Evolutionary conservation across 2,888 invertebrate species (phyloP).

Genomic region (Dendrolimus pini): DNA sequence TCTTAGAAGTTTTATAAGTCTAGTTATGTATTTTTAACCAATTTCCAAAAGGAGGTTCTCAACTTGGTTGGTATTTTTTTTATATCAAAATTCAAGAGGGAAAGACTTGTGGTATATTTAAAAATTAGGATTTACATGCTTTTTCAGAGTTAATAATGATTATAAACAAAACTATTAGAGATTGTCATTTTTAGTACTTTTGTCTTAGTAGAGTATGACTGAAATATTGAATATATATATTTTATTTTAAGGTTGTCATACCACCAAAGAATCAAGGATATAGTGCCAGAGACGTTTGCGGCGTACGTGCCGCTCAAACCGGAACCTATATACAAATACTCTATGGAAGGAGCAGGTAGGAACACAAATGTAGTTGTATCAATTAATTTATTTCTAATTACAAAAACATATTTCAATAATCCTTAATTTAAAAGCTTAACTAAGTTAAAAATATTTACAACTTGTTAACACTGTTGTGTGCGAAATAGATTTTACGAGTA

Average conservation of each 20-base stretch:
- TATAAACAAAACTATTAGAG: not conserved
- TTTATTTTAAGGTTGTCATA: conserved; percentile 86
- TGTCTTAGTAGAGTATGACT: too few species aligned
- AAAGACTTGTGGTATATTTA: not conserved
- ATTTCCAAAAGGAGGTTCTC: too few species aligned
- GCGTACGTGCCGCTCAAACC: conserved; percentile 90
- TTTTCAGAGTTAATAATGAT: not conserved
- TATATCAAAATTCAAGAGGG: too few species aligned
- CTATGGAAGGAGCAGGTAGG: conserved; percentile 88
- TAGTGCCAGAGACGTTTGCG: conserved; percentile 92
- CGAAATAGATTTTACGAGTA: conserved; percentile 6
- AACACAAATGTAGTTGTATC: conserved; percentile 4
- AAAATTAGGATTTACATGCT: not conserved
- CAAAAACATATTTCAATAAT: conserved; percentile 32
- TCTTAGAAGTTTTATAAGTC: too few species aligned
- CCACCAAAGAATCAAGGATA: conserved; percentile 93
- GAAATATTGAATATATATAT: too few species aligned
- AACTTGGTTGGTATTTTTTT: too few species aligned
- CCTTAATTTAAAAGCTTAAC: conserved; percentile 49
- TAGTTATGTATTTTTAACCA: too few species aligned
- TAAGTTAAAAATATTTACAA: conserved; percentile 63
- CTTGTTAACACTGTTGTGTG: conserved; percentile 31
- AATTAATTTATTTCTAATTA: conserved; percentile 38
- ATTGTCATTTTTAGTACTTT: too few species aligned
- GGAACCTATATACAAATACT: conserved; percentile 93